phyloP scores from a whole-genome alignment of 1,140 invertebrate genomes.

The Chrysoperla carnea region DNA sequence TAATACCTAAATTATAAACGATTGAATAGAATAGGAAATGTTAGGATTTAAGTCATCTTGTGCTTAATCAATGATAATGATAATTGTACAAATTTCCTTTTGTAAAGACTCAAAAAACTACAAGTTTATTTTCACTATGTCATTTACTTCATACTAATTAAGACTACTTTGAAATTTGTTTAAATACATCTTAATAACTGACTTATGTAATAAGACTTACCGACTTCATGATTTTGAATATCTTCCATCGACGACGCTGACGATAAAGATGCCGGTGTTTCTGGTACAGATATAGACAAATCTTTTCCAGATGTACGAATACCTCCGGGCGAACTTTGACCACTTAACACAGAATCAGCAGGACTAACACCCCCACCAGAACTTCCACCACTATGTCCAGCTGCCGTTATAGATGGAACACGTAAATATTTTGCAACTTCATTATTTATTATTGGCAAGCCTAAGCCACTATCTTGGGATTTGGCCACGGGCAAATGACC shows the following conservation, averaged over 20 bases:
- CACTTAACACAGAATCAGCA: conserved; percentile 26
- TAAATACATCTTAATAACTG: no score
- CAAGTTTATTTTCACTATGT: no score
- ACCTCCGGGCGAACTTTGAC: conserved; percentile 17
- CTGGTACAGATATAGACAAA: conserved; percentile 17
- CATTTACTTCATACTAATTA: no score
- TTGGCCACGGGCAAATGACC: conserved; percentile 15
- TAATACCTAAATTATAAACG: no score
- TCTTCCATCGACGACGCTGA: conserved; percentile 33
- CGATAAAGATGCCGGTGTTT: conserved; percentile 24
- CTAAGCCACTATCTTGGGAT: conserved; percentile 22
- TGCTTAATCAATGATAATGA: no score
- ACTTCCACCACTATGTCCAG: conserved; percentile 4
- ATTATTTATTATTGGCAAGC: conserved; percentile 17
- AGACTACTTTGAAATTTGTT: no score
- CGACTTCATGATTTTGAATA: conserved; percentile 7
- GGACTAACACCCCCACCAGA: conserved; percentile 22
- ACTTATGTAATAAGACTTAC: no score
- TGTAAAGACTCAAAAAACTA: no score
- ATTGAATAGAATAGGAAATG: no score
- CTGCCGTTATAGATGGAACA: conserved; percentile 23
- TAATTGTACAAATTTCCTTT: no score
- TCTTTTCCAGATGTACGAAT: conserved; percentile 1
- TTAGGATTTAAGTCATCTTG: no score
- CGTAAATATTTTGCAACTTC: conserved; percentile 25